phyloP scores from a whole-genome alignment of 2,113 vertebrate species.

The Phrynosoma platyrhinos region DNA sequence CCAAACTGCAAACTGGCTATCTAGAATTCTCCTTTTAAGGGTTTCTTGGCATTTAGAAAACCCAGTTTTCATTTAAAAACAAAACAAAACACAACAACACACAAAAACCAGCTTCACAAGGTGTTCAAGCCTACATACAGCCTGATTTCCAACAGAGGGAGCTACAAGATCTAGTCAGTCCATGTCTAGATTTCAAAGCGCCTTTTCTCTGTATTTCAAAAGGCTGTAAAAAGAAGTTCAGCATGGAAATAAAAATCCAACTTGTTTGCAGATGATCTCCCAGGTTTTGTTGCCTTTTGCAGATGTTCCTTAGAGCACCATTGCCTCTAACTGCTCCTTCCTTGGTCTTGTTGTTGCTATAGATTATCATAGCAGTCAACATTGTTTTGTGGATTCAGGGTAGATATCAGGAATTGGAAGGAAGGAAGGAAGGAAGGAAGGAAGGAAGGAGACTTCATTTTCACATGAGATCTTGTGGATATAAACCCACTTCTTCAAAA shows the following conservation, averaged over 20 bases:
- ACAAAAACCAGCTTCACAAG: neutral
- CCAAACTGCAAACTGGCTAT: no score
- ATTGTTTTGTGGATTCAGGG: neutral
- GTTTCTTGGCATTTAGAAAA: no score
- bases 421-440: no score
- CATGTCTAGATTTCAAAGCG: fast-evolving
- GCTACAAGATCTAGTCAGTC: conserved; percentile 64
- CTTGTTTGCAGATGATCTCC: neutral
- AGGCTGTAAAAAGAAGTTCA: neutral
- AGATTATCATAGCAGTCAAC: neutral
- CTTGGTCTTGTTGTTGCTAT: neutral
- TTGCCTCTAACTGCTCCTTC: neutral
- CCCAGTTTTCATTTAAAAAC: no score
- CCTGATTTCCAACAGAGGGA: conserved; percentile 71
- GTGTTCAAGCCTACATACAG: conserved; percentile 17
- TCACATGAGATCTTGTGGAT: no score
- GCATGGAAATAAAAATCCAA: neutral
- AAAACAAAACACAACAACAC: no score
- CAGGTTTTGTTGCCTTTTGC: neutral
- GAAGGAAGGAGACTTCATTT: no score
- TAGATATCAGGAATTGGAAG: no score
- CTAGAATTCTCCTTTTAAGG: no score
- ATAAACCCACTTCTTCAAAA: no score
- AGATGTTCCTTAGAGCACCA: neutral
- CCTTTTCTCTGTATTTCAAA: conserved; percentile 2